Conservation (phyloP, 2,113 vertebrate species). For the Embiotoca jacksoni region DNA sequence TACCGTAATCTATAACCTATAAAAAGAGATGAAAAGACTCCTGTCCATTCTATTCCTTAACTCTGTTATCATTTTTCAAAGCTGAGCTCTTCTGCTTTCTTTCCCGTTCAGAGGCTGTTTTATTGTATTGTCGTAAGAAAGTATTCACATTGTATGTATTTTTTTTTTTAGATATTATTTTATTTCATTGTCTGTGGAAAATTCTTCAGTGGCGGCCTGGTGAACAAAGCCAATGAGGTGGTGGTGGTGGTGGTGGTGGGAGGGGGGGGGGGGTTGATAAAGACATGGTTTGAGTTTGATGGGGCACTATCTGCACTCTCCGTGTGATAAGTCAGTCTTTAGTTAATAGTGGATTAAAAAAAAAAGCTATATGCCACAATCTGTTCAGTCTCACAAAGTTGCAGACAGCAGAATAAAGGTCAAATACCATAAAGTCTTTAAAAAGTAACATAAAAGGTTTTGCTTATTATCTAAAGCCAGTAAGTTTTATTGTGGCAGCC, state of each 20-base stretch:
- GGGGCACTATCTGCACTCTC: slow-evolving; percentile 68
- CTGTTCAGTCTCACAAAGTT: slow-evolving; percentile 55
- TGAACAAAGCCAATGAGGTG: slow-evolving; percentile 73
- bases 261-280: slow-evolving; percentile 56
- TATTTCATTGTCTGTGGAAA: slow-evolving; percentile 71
- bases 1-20: slow-evolving; percentile 83
- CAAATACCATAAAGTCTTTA: slow-evolving; percentile 55
- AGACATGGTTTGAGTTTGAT: slow-evolving; percentile 67
- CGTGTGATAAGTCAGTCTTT: slow-evolving; percentile 69
- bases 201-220: slow-evolving; percentile 47
- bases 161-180: slow-evolving; percentile 55
- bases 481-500: slow-evolving; percentile 43
- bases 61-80: slow-evolving; percentile 76
- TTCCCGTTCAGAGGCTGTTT: slow-evolving; percentile 63
- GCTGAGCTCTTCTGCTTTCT: slow-evolving; percentile 71
- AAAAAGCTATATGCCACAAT: slow-evolving; percentile 51
- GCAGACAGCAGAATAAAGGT: slow-evolving; percentile 60
- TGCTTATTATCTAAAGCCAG: slow-evolving; percentile 60
- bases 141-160: slow-evolving; percentile 72
- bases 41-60: slow-evolving; percentile 73
- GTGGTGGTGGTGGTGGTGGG: too few relatives aligned
- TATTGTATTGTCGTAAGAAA: slow-evolving; percentile 68
- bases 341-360: slow-evolving; percentile 67
- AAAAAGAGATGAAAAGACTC: slow-evolving; percentile 76
- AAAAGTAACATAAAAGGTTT: slow-evolving; percentile 60